Evolutionary conservation across 2,113 vertebrate genomes (phyloP), one percentile per base, ranked within the genome.

Genomic region (Lichenostomus cassidix): DNA sequence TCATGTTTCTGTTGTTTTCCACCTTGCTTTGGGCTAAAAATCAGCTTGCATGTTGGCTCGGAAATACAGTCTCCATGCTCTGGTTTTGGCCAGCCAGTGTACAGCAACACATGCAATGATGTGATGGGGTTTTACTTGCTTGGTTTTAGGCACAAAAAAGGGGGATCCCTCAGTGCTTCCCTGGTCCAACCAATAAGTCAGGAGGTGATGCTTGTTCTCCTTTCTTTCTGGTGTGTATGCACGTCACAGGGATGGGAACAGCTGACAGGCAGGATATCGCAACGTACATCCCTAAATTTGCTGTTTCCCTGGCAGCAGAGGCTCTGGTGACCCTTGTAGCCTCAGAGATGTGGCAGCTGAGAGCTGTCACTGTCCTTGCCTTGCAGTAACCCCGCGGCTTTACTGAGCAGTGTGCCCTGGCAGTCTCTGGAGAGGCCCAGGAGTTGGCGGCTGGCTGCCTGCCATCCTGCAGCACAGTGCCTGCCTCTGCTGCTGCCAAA

Each of bases 201-300:
- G 47, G 41, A 76, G 49, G 44, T 24, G 12, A 62, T 80, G 24
- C 21, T 69, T 8, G 4, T 11, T 49, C 23, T 73, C 17, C 27
- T 23, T 58, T 9, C 28, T 67, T 81, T 77, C 22, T 7, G 3
- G 2, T 0, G 0, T 23, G 4, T 22, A 22, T 1, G 1, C 21
- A 3, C 5, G 2, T 53, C 39, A 18, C 52, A 39, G 52, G 10
- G 58, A 41, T 67, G 49, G 44, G 53, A 85, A 28, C 0, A 7
- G 53, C 35, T 63, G 71, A 14, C 15, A 37, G 71, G 35, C 39
- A 33, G 42, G 24, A 21, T 39, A n/a, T 33, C 25, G 37, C 1
- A 1, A 37, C 23, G 25, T 35, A 2, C 28, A 4, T 59, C 53
- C 53, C 76, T 78, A 52, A 42, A 68, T 44, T 52, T 82, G 47